These are phyloP conservation scores for Lycocerus yunnanus DNA, from an alignment of 2,888 invertebrate genomes.

Conservation along the genomic window DNA sequence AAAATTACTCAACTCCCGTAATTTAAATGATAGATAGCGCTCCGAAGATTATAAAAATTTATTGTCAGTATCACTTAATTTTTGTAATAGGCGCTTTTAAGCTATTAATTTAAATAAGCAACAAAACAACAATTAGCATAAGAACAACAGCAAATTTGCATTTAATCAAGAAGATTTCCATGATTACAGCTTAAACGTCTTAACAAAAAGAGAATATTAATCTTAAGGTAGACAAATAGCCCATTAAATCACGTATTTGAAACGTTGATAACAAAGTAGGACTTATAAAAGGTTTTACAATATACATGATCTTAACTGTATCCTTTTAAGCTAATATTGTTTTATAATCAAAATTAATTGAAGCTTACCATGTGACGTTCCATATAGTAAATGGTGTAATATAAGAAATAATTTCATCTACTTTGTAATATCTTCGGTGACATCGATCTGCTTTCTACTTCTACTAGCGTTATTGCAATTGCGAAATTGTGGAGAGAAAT, in stretches of 20 bases:
- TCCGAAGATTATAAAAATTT: not conserved
- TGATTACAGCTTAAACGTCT: constrained; percentile 29
- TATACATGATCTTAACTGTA: not conserved
- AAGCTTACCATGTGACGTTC: not conserved
- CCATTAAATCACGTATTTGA: constrained; percentile 16
- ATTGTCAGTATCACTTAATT: not conserved
- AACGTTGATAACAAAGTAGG: constrained; percentile 14
- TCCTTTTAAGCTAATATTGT: not conserved
- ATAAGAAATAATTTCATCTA: constrained; percentile 12
- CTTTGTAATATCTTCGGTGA: not conserved
- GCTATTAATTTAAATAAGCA: constrained; percentile 14
- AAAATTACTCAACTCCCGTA: not conserved
- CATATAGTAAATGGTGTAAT: not conserved
- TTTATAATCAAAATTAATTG: constrained; percentile 3
- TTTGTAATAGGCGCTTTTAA: constrained; percentile 5
- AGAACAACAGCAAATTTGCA: constrained; percentile 31
- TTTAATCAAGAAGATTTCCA: constrained; percentile 32
- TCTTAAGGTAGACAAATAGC: constrained; percentile 22
- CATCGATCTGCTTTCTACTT: constrained; percentile 1
- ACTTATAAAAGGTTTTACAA: not conserved
- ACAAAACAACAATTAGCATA: constrained; percentile 22
- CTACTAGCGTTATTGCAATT: constrained; percentile 1
- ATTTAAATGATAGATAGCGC: not conserved
- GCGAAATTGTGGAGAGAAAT: constrained; percentile 24
- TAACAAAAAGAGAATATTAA: constrained; percentile 27